A percentile compares a stretch with the other conserved stretches of the same genome.
Conservation (phyloP, 2,113 vertebrate genomes). For the Paramormyrops kingsleyae region DNA sequence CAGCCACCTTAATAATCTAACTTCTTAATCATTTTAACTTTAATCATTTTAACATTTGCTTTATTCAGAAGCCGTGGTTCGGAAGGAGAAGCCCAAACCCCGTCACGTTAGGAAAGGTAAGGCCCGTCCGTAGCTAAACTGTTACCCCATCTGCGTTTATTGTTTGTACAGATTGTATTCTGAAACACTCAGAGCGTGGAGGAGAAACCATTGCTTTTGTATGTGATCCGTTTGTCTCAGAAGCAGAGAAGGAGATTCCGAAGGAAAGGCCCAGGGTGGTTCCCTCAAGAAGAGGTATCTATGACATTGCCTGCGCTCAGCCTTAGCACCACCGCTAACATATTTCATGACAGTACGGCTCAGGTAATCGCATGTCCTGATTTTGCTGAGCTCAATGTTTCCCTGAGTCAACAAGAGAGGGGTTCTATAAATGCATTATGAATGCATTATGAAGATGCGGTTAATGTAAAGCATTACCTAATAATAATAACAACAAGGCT, state of each 20-base stretch:
- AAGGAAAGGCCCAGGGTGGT: constrained; percentile 36
- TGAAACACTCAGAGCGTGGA: not conserved
- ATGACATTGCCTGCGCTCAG: not conserved
- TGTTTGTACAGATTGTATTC: not conserved
- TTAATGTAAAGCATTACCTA: too few species aligned
- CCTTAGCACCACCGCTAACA: not conserved
- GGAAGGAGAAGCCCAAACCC: constrained; percentile 31
- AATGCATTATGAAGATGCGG: too few species aligned
- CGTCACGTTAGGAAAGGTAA: constrained; percentile 44
- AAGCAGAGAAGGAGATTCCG: constrained; percentile 14
- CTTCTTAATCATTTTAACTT: not conserved
- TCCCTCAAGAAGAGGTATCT: constrained; percentile 29
- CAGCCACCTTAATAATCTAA: not conserved
- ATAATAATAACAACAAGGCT: too few species aligned
- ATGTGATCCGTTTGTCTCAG: constrained; percentile 16
- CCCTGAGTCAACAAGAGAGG: not conserved
- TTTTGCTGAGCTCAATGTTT: not conserved
- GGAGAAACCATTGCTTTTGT: not conserved
- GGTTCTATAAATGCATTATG: too few species aligned
- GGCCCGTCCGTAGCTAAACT: not conserved
- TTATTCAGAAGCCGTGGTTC: not conserved
- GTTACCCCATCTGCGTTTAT: not conserved
- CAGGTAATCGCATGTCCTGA: not conserved
- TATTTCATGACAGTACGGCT: not conserved
- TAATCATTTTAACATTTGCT: not conserved